These are phyloP conservation scores for Micoletzkya japonica DNA, from an alignment of 2,888 invertebrate genomes.

Conservation along the genomic window DNA sequence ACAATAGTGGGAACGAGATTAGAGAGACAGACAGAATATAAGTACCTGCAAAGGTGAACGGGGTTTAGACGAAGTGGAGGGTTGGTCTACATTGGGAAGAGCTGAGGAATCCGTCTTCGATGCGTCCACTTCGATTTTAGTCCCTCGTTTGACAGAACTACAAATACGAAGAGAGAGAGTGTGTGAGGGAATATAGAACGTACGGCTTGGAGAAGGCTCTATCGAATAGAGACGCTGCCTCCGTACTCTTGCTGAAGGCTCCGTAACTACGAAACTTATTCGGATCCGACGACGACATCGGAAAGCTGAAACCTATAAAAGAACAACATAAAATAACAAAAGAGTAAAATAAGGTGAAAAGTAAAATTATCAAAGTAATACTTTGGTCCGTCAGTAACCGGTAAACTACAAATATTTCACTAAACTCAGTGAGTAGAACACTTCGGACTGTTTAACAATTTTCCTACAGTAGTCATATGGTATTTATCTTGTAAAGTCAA, in stretches of 20 bases:
- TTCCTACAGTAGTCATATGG: no score
- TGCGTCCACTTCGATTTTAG: slow-evolving; percentile 11
- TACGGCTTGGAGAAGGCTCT: slow-evolving; percentile 49
- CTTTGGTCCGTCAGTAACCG: no score
- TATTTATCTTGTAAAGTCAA: no score
- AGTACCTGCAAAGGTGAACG: slow-evolving; percentile 30
- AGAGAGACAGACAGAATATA: background rate
- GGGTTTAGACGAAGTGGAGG: background rate
- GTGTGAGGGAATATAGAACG: slow-evolving; percentile 13
- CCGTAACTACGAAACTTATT: slow-evolving; percentile 19
- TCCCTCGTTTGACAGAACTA: slow-evolving; percentile 1
- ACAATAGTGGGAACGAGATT: background rate
- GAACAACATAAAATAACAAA: no score
- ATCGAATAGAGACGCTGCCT: slow-evolving; percentile 35
- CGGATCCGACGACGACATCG: slow-evolving; percentile 1
- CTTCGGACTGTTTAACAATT: no score
- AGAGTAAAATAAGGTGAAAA: no score
- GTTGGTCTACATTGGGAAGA: slow-evolving; percentile 15
- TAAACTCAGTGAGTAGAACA: no score
- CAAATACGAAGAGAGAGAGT: background rate
- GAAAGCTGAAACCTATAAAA: no score
- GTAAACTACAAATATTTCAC: no score
- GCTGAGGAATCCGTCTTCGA: slow-evolving; percentile 3
- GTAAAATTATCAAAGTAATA: no score
- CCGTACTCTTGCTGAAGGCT: background rate